phyloP scores from a whole-genome alignment of 2,797 vertebrate genomes.

The Varecia variegata region DNA sequence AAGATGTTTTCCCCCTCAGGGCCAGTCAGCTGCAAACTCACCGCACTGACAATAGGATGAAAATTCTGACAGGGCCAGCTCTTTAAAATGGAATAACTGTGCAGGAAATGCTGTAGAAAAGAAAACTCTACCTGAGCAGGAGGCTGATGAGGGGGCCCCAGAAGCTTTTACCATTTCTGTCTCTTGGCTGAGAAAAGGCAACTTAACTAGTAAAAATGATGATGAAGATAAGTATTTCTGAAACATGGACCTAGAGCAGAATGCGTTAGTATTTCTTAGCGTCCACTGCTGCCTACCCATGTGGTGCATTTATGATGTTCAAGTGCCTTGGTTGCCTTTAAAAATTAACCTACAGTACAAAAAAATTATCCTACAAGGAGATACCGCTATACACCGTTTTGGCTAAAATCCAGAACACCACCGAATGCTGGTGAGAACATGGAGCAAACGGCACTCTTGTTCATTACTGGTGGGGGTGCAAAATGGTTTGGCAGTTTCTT shows the following conservation, averaged over 20 bases:
- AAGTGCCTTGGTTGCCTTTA: background rate
- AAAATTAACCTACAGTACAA: background rate
- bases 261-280: background rate
- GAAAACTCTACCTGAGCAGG: background rate
- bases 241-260: background rate
- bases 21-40: constrained; percentile 3
- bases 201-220: background rate
- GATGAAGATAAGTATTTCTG: background rate
- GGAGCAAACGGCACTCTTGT: background rate
- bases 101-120: background rate
- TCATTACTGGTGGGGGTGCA: background rate
- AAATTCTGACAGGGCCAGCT: background rate
- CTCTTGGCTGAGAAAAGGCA: background rate
- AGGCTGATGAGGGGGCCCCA: background rate
- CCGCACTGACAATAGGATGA: background rate
- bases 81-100: background rate
- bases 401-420: background rate
- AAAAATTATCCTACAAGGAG: background rate
- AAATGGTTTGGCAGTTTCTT: background rate
- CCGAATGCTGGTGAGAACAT: background rate
- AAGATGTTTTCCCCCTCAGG: background rate
- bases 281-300: background rate
- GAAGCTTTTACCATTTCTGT: background rate
- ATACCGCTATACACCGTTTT: background rate
- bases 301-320: background rate